These are phyloP conservation scores for Drosophila lini DNA, from an alignment of 1,140 invertebrate species.

Conservation along the genomic window DNA sequence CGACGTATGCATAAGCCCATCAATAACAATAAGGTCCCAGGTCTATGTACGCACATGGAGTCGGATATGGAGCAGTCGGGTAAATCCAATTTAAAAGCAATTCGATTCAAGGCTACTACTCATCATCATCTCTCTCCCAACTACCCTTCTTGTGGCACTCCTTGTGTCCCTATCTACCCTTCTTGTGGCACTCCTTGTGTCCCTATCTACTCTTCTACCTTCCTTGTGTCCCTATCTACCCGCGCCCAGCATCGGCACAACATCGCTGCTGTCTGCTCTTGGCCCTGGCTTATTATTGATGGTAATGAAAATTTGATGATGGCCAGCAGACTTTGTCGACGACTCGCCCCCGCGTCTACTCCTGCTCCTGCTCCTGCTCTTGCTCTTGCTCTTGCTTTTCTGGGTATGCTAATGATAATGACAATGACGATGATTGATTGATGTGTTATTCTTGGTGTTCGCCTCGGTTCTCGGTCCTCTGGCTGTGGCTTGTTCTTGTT, in stretches of 20 bases:
- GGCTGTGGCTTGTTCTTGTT: conserved; percentile 12
- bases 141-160: background rate
- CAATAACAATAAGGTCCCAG: conserved; percentile 30
- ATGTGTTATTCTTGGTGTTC: conserved; percentile 58
- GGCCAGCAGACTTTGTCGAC: conserved; percentile 32
- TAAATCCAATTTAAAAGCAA: conserved; percentile 56
- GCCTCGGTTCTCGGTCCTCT: conserved; percentile 7
- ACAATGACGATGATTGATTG: conserved; percentile 76
- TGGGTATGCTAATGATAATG: conserved; percentile 65
- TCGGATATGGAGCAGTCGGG: conserved; percentile 20
- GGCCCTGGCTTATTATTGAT: conserved; percentile 66
- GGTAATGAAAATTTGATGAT: conserved; percentile 73
- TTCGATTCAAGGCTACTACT: conserved; percentile 28
- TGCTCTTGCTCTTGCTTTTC: conserved; percentile 2
- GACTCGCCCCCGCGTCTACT: background rate
- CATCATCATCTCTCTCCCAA: background rate
- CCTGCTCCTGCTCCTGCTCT: background rate
- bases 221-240: no score
- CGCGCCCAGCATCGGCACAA: no score
- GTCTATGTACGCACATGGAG: conserved; percentile 11
- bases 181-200: background rate
- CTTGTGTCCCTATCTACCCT: no score
- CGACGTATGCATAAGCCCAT: conserved; percentile 14
- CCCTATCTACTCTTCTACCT: no score
- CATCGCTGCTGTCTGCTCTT: conserved; percentile 8